These are phyloP conservation scores for Cygnus olor DNA, from an alignment of 2,797 vertebrate species.

Conservation along the genomic window DNA sequence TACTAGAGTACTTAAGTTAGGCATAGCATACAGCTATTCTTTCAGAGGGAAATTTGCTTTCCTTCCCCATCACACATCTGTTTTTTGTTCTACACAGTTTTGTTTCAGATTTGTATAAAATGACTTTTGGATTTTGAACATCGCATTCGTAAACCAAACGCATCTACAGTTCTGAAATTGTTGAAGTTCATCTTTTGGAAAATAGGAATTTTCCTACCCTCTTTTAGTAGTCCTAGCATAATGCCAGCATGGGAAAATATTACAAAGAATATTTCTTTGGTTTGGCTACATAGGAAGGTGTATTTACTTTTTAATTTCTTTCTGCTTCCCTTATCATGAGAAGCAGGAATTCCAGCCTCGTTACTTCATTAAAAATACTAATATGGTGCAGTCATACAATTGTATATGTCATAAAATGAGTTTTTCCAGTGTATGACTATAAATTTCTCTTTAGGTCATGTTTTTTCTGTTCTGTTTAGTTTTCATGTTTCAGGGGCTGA, in stretches of 20 bases:
- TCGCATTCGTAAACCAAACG: not conserved
- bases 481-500: not conserved
- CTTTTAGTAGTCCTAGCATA: not conserved
- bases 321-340: not conserved
- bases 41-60: slow-evolving; percentile 4
- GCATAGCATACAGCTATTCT: not conserved
- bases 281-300: not conserved
- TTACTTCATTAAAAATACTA: not conserved
- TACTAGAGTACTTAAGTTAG: not conserved
- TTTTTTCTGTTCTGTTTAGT: not conserved
- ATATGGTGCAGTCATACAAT: not conserved
- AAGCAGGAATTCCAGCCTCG: not conserved
- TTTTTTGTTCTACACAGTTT: not conserved
- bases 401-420: not conserved
- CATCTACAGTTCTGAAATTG: not conserved
- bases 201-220: not conserved
- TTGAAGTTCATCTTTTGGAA: not conserved
- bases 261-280: not conserved
- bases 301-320: not conserved
- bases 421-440: not conserved
- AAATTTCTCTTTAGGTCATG: not conserved
- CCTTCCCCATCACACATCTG: not conserved
- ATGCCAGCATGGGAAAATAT: not conserved
- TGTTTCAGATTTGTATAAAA: not conserved
- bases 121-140: not conserved